Base-by-base conservation (phyloP, 2,797 vertebrate species). In the Neosilurus mollespiculum region DNA sequence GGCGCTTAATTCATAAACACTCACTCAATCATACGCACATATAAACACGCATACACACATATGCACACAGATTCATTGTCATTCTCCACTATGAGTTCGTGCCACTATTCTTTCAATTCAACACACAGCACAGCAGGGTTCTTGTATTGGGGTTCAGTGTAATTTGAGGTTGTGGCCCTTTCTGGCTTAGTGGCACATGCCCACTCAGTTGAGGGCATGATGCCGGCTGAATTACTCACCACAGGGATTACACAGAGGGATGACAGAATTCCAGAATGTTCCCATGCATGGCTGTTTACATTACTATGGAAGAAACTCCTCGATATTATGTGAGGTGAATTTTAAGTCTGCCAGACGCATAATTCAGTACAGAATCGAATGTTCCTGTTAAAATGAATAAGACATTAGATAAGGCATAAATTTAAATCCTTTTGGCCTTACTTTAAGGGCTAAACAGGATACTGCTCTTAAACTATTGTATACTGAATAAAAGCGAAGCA, bases 81-180 rank as follows among this genome's bases (percentile, higher is more conserved):
- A 84, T 15, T 73, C 82, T 85, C 78, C 71, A 62, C 86, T 84
- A 86, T 87, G 85, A 89, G 86, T 90, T 87, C 83, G 88, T 85
- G 86, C 77, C 76, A 77, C 88, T 80, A 85, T 89, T 89, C 85
- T 89, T 59, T 86, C 37, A 70, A 79, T 84, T 79, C 81, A 70
- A 43, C 78, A 51, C 79, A 71, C 84, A 53, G 78, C 86, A 76
- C 86, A 87, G 82, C 84, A 11, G 89, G 88, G 89, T 62, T 88
- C 85, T 89, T 87, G 88, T 89, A 88, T 86, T 85, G 86, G 83
- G 88, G 84, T 82, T 79, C 83, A 82, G 82, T 56, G 81, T 89
- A 89, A 89, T 90, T 86, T 83, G 87, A 87, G 89, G 88, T 88
- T 87, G 85, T 89, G 87, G 85, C 87, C 89, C 86, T 84, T 87